Conservation (phyloP, 2,113 vertebrate species). For the Corapipo altera region DNA sequence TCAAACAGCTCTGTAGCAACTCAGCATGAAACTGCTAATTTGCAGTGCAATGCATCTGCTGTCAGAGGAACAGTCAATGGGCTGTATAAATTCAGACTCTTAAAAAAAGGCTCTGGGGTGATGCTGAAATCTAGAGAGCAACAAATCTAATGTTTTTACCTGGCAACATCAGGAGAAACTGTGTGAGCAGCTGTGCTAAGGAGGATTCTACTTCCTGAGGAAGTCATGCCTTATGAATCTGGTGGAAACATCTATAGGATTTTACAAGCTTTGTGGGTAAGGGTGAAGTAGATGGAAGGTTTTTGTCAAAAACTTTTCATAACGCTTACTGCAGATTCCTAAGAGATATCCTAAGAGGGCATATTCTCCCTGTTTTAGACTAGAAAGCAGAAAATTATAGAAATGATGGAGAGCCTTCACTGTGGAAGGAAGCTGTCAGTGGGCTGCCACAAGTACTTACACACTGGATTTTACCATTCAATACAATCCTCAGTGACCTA, state of each 20-base stretch:
- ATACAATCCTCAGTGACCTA: neutral
- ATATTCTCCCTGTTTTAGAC: neutral
- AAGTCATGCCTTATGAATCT: neutral
- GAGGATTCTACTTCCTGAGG: neutral
- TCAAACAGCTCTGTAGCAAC: neutral
- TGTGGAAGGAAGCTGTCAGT: neutral
- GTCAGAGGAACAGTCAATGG: neutral
- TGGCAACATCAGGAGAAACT: neutral
- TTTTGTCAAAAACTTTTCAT: neutral
- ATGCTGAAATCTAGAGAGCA: neutral
- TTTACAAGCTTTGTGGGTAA: neutral
- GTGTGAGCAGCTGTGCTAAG: neutral
- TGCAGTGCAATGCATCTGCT: neutral
- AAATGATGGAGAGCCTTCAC: neutral
- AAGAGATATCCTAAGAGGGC: neutral
- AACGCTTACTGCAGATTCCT: neutral
- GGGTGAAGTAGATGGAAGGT: neutral
- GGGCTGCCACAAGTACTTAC: neutral
- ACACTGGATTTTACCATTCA: neutral
- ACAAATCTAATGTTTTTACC: neutral
- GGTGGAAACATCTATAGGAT: neutral
- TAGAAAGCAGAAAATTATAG: neutral
- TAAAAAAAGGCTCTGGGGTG: neutral
- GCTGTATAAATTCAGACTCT: neutral
- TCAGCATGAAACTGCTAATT: neutral